Conservation (phyloP, 2,888 invertebrate species). For the Pocota personata region DNA sequence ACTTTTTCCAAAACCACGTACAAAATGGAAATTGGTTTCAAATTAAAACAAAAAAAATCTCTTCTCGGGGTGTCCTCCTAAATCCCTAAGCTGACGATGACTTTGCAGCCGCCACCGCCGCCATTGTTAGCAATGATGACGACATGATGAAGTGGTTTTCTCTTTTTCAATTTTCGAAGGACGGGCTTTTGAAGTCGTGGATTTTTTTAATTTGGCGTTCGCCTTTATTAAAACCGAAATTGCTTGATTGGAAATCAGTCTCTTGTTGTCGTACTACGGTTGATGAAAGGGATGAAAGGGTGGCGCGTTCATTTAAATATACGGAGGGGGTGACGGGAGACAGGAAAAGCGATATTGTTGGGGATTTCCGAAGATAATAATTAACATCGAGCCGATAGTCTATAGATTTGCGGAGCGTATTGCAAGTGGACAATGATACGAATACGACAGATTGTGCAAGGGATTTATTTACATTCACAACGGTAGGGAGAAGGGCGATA, state of each 20-base stretch:
- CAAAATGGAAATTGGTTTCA: constrained; percentile 66
- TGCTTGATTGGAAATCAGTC: constrained; percentile 68
- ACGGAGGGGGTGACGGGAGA: background rate
- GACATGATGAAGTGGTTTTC: constrained; percentile 16
- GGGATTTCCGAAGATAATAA: constrained; percentile 69
- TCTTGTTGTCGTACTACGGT: constrained; percentile 1
- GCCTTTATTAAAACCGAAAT: constrained; percentile 48
- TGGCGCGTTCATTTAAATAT: constrained; percentile 60
- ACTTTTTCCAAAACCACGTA: constrained; percentile 66
- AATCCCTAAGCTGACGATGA: constrained; percentile 28
- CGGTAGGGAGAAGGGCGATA: background rate
- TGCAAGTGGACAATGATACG: constrained; percentile 65
- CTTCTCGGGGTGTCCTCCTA: background rate
- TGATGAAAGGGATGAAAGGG: constrained; percentile 14
- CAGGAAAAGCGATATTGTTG: constrained; percentile 38
- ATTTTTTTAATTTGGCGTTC: constrained; percentile 67
- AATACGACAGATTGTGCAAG: constrained; percentile 50
- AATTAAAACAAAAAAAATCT: constrained; percentile 38
- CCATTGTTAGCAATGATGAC: constrained; percentile 24
- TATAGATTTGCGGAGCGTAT: constrained; percentile 52
- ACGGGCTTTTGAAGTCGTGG: constrained; percentile 58
- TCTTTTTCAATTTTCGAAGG: background rate
- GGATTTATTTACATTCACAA: constrained; percentile 48
- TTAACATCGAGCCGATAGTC: constrained; percentile 57
- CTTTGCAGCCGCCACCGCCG: background rate